A percentile compares a stretch with the other conserved stretches of the same genome.
Conservation (phyloP, 2,113 vertebrate genomes). For the Setophaga kirtlandii region DNA sequence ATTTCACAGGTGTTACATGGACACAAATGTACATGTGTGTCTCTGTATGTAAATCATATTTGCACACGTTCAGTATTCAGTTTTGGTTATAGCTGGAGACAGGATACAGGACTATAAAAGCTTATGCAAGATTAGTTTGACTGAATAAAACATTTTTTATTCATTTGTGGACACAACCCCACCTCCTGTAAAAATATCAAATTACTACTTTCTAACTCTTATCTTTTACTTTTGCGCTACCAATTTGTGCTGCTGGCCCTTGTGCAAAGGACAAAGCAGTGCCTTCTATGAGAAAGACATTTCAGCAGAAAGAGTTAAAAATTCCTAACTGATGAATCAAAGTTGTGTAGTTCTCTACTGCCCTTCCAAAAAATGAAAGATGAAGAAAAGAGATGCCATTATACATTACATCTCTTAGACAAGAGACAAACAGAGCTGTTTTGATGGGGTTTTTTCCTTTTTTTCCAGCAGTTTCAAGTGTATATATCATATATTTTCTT, state of each 20-base stretch:
- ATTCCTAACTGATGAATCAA: slow-evolving; percentile 14
- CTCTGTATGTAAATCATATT: background rate
- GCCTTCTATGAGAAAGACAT: background rate
- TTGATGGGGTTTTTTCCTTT: background rate
- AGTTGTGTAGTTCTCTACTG: slow-evolving; percentile 22
- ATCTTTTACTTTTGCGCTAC: background rate
- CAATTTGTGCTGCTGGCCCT: background rate
- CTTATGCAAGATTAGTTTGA: background rate
- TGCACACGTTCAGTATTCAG: background rate
- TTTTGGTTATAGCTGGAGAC: background rate
- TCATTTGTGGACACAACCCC: background rate
- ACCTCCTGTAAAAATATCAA: background rate
- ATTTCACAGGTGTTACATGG: background rate
- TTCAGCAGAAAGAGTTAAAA: background rate
- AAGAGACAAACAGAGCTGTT: slow-evolving; percentile 18
- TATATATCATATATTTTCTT: slow-evolving; percentile 73
- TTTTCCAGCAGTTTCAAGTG: slow-evolving; percentile 39
- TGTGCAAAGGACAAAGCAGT: background rate
- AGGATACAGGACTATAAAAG: background rate
- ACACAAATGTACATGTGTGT: background rate
- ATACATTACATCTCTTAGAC: background rate
- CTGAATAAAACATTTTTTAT: background rate
- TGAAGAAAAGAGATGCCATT: slow-evolving; percentile 6
- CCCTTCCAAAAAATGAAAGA: background rate
- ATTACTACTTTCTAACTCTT: background rate